phyloP scores from a whole-genome alignment of 2,797 vertebrate genomes.

The Neostethus bicornis region DNA sequence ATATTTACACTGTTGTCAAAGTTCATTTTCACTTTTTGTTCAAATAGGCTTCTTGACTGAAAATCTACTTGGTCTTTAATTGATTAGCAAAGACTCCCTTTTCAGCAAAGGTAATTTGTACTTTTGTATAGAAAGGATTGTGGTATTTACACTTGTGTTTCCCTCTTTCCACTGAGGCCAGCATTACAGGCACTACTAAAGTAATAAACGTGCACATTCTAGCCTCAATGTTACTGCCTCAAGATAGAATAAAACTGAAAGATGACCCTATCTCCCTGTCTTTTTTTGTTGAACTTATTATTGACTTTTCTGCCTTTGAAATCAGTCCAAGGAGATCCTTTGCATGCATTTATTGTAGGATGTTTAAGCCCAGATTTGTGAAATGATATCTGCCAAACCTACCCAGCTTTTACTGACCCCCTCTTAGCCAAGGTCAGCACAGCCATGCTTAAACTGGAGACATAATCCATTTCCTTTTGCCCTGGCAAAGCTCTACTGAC shows the following conservation, averaged over 20 bases:
- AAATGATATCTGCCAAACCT: constrained; percentile 68
- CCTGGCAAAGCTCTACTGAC: constrained; percentile 62
- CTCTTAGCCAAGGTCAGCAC: constrained; percentile 71
- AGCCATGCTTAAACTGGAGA: constrained; percentile 62
- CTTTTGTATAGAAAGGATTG: background rate
- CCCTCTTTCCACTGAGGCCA: constrained; percentile 11
- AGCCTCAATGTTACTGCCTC: constrained; percentile 14
- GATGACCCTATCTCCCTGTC: constrained; percentile 40
- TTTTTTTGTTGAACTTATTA: constrained; percentile 40
- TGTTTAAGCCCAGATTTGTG: constrained; percentile 54
- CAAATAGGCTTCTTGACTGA: background rate
- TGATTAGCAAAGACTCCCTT: background rate
- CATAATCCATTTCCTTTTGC: constrained; percentile 67
- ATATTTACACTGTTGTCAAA: background rate
- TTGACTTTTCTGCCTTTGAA: constrained; percentile 53
- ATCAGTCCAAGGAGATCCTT: constrained; percentile 55
- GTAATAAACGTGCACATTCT: constrained; percentile 10
- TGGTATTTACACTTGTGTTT: constrained; percentile 14
- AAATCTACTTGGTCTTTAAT: background rate
- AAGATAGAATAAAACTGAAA: constrained; percentile 45
- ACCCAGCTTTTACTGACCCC: constrained; percentile 60
- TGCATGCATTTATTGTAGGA: constrained; percentile 56
- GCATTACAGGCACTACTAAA: constrained; percentile 11
- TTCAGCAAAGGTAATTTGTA: background rate
- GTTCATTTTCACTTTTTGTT: background rate